Evolutionary conservation across 2,113 vertebrate species (phyloP).

Genomic region (Xiphophorus couchianus): DNA sequence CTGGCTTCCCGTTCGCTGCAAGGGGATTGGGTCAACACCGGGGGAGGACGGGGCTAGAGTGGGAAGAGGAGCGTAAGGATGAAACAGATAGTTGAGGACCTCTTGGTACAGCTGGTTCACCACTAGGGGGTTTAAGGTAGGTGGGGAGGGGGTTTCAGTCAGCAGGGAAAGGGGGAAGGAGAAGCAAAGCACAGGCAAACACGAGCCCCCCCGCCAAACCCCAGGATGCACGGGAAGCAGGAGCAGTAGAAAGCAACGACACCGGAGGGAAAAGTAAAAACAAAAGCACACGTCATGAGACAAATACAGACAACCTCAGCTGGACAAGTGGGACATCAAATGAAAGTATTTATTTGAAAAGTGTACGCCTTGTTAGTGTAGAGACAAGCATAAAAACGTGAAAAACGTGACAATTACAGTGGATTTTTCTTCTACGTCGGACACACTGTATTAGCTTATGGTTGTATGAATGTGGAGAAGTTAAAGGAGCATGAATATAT

Average conservation of each 20-base stretch:
- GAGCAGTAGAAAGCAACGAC: constrained; percentile 24
- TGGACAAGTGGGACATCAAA: background rate
- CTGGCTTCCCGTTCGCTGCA: constrained; percentile 99
- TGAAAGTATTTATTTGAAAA: background rate
- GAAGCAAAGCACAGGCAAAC: constrained; percentile 10
- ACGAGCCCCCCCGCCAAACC: constrained; percentile 15
- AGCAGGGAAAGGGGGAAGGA: constrained; percentile 40
- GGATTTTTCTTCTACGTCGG: background rate
- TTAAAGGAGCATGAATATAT: too few species aligned
- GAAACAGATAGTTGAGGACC: constrained; percentile 97
- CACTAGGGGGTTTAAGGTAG: constrained; percentile 76
- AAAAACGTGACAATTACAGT: background rate
- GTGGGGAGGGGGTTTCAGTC: constrained; percentile 34
- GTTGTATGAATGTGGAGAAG: too few species aligned
- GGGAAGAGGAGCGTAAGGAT: constrained; percentile 96
- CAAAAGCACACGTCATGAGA: constrained; percentile 5
- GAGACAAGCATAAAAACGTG: background rate
- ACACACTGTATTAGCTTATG: background rate
- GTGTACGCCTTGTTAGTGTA: constrained; percentile 5
- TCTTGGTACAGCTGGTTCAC: constrained; percentile 94
- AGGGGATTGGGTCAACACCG: constrained; percentile 97
- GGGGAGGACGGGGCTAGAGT: constrained; percentile 97
- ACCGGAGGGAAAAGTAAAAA: constrained; percentile 30
- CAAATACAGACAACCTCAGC: constrained; percentile 11
- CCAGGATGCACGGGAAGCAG: constrained; percentile 22